phyloP scores from a whole-genome alignment of 2,113 vertebrate genomes.

The Barnardius zonarius region DNA sequence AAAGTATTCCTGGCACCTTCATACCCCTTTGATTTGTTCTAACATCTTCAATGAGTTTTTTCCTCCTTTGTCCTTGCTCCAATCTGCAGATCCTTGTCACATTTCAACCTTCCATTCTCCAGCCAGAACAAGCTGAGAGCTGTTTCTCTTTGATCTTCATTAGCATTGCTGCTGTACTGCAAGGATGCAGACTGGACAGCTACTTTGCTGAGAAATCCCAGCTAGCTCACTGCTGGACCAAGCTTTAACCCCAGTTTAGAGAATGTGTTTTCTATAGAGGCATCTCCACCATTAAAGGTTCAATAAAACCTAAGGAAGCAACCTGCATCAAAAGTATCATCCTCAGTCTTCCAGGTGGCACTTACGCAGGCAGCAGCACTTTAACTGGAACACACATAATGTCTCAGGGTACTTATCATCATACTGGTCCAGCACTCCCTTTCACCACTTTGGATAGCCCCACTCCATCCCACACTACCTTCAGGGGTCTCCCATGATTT shows the following conservation, averaged over 20 bases:
- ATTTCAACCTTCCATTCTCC: not conserved
- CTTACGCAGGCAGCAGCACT: not conserved
- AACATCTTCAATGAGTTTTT: not conserved
- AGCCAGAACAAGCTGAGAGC: not conserved
- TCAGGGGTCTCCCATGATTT: slow-evolving; percentile 50
- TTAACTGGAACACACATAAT: not conserved
- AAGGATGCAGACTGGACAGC: not conserved
- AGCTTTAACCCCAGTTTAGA: not conserved
- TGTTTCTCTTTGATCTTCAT: not conserved
- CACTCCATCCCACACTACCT: not conserved
- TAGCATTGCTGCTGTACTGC: not conserved
- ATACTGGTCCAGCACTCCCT: not conserved
- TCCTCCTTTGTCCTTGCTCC: not conserved
- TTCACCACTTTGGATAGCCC: not conserved
- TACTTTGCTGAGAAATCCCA: not conserved
- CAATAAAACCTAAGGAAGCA: not conserved
- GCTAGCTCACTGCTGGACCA: not conserved
- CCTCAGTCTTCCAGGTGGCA: not conserved
- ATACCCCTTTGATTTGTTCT: not conserved
- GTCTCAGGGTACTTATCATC: not conserved
- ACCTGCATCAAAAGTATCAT: not conserved
- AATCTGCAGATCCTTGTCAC: not conserved
- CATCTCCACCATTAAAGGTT: not conserved
- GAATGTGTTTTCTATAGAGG: not conserved
- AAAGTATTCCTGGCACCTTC: not conserved